Conservation (phyloP, 2,113 vertebrate species). For the Scolopax mira region DNA sequence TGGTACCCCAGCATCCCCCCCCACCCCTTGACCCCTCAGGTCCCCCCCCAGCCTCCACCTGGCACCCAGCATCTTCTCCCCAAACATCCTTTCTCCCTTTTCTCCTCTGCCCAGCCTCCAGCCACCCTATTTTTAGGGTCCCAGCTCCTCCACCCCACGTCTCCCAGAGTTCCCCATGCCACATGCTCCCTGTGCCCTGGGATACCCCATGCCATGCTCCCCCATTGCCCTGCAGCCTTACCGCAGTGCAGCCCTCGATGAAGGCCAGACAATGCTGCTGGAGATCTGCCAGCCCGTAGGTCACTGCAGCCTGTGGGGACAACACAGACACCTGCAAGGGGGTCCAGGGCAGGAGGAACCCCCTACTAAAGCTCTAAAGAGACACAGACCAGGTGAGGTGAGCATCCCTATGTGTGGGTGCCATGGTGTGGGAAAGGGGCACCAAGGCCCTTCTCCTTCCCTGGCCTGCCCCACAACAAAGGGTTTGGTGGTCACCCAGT, state of each 20-base stretch:
- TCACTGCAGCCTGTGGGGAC: constrained; percentile 73
- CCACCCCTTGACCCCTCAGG: background rate
- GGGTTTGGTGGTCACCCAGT: background rate
- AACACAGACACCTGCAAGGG: background rate
- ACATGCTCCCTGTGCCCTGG: fast-evolving
- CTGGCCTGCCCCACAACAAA: background rate
- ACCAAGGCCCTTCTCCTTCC: background rate
- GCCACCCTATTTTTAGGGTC: background rate
- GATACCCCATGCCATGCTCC: background rate
- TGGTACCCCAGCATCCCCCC: background rate
- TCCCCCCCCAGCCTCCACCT: background rate
- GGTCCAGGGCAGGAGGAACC: background rate
- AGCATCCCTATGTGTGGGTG: fast-evolving
- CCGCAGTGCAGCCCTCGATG: constrained; percentile 71
- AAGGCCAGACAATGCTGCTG: constrained; percentile 76
- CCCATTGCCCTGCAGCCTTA: background rate
- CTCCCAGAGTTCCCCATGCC: background rate
- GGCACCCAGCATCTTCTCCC: background rate
- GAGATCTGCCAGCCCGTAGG: constrained; percentile 72
- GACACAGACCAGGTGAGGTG: fast-evolving
- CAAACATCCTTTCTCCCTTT: background rate
- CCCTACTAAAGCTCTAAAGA: background rate
- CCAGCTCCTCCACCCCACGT: background rate
- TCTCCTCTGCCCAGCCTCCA: background rate
- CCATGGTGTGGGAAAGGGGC: fast-evolving